Evolutionary conservation across 64 coral and sea anemone species (phyloP).

Genomic region (Cladopsammia gracilis): DNA sequence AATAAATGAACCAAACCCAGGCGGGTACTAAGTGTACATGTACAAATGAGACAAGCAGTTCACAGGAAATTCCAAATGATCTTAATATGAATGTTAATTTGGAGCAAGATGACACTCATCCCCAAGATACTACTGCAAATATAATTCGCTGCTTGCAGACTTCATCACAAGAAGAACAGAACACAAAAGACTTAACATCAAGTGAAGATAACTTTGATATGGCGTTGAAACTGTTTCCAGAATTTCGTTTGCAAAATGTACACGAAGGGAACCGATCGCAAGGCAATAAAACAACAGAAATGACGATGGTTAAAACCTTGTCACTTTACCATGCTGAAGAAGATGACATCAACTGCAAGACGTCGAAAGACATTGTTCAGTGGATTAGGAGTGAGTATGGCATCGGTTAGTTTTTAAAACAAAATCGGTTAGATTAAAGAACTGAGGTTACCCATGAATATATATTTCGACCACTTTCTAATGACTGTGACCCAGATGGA

Average conservation of each 20-base stretch:
- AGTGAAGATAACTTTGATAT: neutral
- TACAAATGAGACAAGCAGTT: neutral
- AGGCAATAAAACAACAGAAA: neutral
- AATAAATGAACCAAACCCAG: neutral
- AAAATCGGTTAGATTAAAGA: too few relatives aligned
- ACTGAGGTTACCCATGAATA: too few relatives aligned
- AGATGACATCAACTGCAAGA: neutral
- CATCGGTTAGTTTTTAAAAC: neutral
- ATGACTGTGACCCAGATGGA: too few relatives aligned
- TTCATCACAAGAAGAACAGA: too few relatives aligned
- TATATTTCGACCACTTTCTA: too few relatives aligned
- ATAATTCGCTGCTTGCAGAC: neutral
- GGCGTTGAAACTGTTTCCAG: conserved; percentile 20
- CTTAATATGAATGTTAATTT: neutral
- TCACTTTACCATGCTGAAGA: too few relatives aligned
- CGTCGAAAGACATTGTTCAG: neutral
- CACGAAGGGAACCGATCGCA: neutral
- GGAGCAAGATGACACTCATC: neutral
- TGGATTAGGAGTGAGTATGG: conserved; percentile 16
- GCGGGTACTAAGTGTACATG: neutral
- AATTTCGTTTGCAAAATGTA: neutral
- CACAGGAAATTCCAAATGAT: neutral
- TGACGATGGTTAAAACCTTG: neutral
- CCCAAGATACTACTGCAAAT: neutral
- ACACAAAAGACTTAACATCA: neutral